A percentile compares a stretch with the other conserved stretches of the same genome.
These are phyloP conservation scores for Periphyllus acericola DNA, from an alignment of 2,888 invertebrate genomes.

Conservation along the genomic window DNA sequence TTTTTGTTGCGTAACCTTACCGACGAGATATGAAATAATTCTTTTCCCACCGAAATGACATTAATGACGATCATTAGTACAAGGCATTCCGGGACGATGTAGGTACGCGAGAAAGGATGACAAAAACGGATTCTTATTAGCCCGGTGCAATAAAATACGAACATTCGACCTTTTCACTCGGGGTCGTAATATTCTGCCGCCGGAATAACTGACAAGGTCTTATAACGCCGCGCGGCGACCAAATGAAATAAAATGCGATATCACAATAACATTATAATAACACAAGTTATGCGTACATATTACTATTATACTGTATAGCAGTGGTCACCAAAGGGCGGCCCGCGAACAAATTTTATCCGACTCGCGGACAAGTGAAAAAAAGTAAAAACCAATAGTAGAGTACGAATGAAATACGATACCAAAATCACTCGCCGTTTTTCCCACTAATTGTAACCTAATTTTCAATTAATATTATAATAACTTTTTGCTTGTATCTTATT, in stretches of 20 bases:
- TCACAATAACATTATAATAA: too few relatives aligned
- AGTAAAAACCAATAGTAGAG: too few relatives aligned
- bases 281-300: not conserved
- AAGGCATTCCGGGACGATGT: not conserved
- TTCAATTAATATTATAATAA: too few relatives aligned
- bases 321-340: too few relatives aligned
- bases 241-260: not conserved
- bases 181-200: not conserved
- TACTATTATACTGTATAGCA: too few relatives aligned
- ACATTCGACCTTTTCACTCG: not conserved
- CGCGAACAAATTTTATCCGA: too few relatives aligned
- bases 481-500: too few relatives aligned
- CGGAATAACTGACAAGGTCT: not conserved
- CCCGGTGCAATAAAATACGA: not conserved
- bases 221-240: not conserved
- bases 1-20: not conserved
- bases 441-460: too few relatives aligned
- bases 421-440: too few relatives aligned
- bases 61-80: not conserved
- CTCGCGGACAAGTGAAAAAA: too few relatives aligned
- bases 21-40: not conserved
- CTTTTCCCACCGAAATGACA: not conserved
- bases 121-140: slow-evolving; percentile 6
- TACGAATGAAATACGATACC: not conserved
- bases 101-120: not conserved